Percentiles rank a stretch among this genome's conserved stretches.
Evolutionary conservation across 2,888 invertebrate genomes (phyloP).

Genomic region (Silvanus unidentatus): DNA sequence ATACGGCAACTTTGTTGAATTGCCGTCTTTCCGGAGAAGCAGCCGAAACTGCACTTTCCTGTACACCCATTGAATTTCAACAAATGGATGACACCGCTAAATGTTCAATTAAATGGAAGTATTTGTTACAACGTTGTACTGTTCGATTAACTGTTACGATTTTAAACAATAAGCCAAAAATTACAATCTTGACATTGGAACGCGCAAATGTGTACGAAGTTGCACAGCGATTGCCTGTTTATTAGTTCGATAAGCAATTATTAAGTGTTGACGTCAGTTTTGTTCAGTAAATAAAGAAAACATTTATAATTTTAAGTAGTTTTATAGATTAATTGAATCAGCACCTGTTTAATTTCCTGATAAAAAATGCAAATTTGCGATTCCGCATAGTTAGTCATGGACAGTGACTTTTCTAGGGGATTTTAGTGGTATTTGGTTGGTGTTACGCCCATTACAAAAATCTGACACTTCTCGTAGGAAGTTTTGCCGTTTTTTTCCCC

Average conservation of each 20-base stretch:
- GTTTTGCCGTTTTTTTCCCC: too few relatives aligned
- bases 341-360: too few relatives aligned
- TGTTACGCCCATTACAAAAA: too few relatives aligned
- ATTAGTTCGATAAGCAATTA: constrained; percentile 29
- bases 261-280: too few relatives aligned
- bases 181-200: constrained; percentile 39
- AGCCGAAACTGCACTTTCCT: constrained; percentile 56
- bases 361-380: too few relatives aligned
- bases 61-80: constrained; percentile 44
- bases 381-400: too few relatives aligned
- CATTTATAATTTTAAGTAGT: too few relatives aligned
- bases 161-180: constrained; percentile 34
- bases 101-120: constrained; percentile 48
- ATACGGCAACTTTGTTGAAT: constrained; percentile 60
- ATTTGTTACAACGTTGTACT: constrained; percentile 59
- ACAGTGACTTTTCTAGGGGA: too few relatives aligned
- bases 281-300: too few relatives aligned
- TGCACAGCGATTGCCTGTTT: constrained; percentile 40
- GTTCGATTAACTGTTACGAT: constrained; percentile 49
- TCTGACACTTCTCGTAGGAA: too few relatives aligned
- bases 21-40: constrained; percentile 53
- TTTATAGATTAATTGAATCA: too few relatives aligned
- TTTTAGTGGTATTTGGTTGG: too few relatives aligned
- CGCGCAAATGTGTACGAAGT: constrained; percentile 37
- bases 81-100: neutral